phyloP scores from a whole-genome alignment of 2,888 invertebrate genomes.

The Heliconius charithonia region DNA sequence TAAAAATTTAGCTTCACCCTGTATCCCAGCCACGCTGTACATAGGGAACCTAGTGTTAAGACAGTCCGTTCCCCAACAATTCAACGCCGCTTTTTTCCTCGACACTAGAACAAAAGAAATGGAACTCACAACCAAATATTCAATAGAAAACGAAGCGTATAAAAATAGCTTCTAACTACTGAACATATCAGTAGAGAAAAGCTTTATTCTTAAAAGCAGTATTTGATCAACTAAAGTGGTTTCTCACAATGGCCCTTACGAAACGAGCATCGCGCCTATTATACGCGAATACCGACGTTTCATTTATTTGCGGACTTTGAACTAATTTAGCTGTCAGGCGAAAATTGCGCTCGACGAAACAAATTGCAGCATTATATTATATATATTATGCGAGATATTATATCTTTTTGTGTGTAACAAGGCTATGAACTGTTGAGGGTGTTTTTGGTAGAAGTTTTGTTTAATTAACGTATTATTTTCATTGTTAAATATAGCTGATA shows the following conservation, averaged over 20 bases:
- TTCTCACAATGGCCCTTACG: conserved; percentile 43
- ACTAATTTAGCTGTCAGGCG: conserved; percentile 68
- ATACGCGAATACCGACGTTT: conserved; percentile 51
- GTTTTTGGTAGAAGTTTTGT: background rate
- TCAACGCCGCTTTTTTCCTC: no score
- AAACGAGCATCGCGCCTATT: conserved; percentile 49
- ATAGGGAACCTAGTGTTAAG: no score
- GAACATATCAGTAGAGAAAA: conserved; percentile 23
- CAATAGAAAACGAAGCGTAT: conserved; percentile 19
- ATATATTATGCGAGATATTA: conserved; percentile 40
- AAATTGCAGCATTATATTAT: conserved; percentile 61
- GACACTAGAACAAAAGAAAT: no score
- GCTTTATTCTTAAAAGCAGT: conserved; percentile 43
- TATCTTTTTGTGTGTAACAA: conserved; percentile 23
- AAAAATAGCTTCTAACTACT: conserved; percentile 25
- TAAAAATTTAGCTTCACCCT: no score
- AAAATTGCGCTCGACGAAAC: conserved; percentile 55
- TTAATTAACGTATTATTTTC: background rate
- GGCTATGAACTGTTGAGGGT: background rate
- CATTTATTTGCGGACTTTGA: conserved; percentile 62
- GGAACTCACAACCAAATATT: background rate
- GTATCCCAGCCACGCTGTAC: no score
- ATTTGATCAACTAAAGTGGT: conserved; percentile 47
- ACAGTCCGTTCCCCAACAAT: no score
- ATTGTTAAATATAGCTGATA: background rate